These are phyloP conservation scores for Hyles euphorbiae DNA, from an alignment of 1,140 invertebrate species.

Conservation along the genomic window DNA sequence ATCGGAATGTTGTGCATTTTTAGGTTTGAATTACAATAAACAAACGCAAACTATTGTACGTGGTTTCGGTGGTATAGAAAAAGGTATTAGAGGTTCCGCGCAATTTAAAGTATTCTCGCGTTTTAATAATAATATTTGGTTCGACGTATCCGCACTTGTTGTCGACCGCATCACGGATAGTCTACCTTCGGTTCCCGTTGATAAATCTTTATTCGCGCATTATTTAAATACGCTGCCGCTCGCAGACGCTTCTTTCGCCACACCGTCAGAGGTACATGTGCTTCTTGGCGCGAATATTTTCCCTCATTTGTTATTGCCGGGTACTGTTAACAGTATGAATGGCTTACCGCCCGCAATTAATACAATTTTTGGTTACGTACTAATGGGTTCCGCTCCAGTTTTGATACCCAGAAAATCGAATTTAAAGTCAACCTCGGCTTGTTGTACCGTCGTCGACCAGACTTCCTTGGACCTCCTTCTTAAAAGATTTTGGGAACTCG, in stretches of 20 bases:
- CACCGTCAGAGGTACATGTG: neutral
- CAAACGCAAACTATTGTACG: too few species aligned
- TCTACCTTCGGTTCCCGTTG: too few species aligned
- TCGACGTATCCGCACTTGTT: too few species aligned
- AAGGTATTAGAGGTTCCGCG: too few species aligned
- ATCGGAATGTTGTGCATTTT: too few species aligned
- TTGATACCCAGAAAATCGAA: too few species aligned
- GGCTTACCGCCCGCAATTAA: neutral
- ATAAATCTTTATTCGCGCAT: too few species aligned
- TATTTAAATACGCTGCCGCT: constrained; percentile 3
- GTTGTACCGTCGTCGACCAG: constrained; percentile 10
- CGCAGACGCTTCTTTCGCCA: neutral
- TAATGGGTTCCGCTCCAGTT: neutral
- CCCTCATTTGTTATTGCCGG: constrained; percentile 3
- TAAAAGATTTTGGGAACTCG: constrained; percentile 18
- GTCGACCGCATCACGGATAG: too few species aligned
- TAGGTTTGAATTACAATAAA: too few species aligned
- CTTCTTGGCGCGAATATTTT: neutral
- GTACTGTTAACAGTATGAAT: neutral
- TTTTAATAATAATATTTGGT: too few species aligned
- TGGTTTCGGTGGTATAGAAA: too few species aligned
- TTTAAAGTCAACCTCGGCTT: neutral
- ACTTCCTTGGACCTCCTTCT: constrained; percentile 6
- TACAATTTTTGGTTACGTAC: neutral
- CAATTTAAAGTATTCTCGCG: too few species aligned